phyloP scores from a whole-genome alignment of 1,140 invertebrate genomes.

The Bombyx mori region DNA sequence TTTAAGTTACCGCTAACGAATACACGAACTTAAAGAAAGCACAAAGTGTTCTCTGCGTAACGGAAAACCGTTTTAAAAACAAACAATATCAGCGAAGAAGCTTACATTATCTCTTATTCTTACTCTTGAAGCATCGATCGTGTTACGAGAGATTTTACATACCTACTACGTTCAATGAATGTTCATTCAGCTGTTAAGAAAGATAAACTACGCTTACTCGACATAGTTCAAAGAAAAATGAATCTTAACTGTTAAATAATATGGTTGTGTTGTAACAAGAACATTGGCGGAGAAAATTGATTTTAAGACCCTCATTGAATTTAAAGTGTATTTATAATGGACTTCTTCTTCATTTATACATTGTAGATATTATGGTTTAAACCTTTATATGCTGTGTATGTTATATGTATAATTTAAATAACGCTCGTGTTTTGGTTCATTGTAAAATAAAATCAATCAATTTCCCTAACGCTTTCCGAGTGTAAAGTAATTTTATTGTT shows the following conservation, averaged over 20 bases:
- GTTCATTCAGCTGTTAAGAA: constrained; percentile 40
- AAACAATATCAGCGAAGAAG: constrained; percentile 7
- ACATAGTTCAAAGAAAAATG: neutral
- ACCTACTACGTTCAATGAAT: constrained; percentile 26
- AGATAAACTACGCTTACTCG: constrained; percentile 24
- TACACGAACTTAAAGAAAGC: too few relatives aligned
- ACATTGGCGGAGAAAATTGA: neutral
- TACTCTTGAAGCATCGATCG: constrained; percentile 13
- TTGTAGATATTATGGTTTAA: too few relatives aligned
- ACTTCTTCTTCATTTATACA: too few relatives aligned
- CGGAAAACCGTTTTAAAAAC: constrained; percentile 15
- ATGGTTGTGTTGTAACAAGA: neutral
- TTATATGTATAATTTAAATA: too few relatives aligned
- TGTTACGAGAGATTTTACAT: constrained; percentile 26
- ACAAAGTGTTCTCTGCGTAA: constrained; percentile 6
- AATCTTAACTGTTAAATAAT: neutral
- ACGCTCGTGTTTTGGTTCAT: too few relatives aligned
- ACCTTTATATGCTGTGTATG: too few relatives aligned
- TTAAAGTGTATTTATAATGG: neutral
- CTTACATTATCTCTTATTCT: constrained; percentile 3
- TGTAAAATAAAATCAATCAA: too few relatives aligned
- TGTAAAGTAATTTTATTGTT: too few relatives aligned
- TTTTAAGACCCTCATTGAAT: neutral
- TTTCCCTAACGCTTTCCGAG: too few relatives aligned
- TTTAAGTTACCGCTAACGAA: too few relatives aligned